Evolutionary conservation across 2,113 vertebrate genomes (phyloP), one percentile per base, ranked within the genome.

Genomic region (Megaptera novaeangliae): DNA sequence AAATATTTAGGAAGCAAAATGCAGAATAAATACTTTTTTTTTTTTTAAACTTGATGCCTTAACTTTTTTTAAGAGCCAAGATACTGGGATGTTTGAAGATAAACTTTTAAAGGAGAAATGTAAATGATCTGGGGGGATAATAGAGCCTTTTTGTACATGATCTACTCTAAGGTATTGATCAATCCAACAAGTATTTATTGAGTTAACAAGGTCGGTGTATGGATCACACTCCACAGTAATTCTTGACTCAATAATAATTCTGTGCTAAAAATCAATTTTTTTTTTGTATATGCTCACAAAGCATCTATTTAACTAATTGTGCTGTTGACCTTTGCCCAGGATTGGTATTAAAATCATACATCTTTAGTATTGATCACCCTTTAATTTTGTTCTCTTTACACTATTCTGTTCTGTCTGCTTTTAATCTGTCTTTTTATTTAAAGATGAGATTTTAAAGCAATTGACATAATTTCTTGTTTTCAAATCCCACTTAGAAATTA

Each of bases 221-320:
- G 84, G 88, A 68, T 68, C 41, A 74, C 59, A 64, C 34, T 80
- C n/a, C 39, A 84, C 8, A 82, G 59, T 83, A 89, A 95, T 88
- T 92, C 78, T 92, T 84, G 63, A 7, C 78, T 92, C 63, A 92
- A 13, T 75, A 69, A 55, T 91, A 94, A 94, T 88, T 93, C 41
- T 77, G 25, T 8, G 39, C 41, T 36, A 55, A 82, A 68, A 83
- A 94, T 90, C 57, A 69, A 72, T 88, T 44, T n/a, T 63, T 52
- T 52, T 68, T 91, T 71, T 83, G 29, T 83, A 85, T 80, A 74
- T 82, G 41, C 15, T 91, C 86, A 87, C n/a, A 89, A 89, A 59
- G 93, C 52, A 93, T 93, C 55, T 95, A 18, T 66, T 95, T 96
- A 95, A 93, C 69, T 49, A 96, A 81, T 64, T 93, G 29, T 11